A percentile compares a stretch with the other conserved stretches of the same genome.
Evolutionary conservation across 2,797 vertebrate species (phyloP).

Genomic region (Holocentrus rufus): DNA sequence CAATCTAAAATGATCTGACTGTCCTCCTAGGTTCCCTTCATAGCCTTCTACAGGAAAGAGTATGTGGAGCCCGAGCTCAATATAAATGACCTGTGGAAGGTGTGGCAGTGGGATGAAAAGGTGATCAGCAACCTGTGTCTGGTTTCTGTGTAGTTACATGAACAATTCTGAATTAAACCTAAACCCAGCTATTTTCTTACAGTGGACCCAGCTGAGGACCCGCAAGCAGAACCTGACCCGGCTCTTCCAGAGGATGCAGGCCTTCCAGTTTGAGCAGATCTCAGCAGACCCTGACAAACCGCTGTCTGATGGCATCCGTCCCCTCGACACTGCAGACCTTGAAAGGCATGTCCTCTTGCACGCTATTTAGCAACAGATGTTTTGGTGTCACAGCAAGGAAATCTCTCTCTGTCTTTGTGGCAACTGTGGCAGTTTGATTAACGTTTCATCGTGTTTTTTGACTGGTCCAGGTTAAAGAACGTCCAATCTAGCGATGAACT

Average conservation of each 20-base stretch:
- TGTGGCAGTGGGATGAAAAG: constrained; percentile 95
- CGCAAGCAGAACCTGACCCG: constrained; percentile 90
- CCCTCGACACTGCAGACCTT: constrained; percentile 89
- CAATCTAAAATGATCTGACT: not conserved
- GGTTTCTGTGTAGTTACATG: not conserved
- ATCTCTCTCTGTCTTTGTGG: not conserved
- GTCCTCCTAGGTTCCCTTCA: constrained; percentile 86
- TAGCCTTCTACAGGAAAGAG: constrained; percentile 93
- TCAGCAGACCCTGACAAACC: constrained; percentile 93
- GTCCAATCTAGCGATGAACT: constrained; percentile 91
- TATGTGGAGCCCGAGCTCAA: constrained; percentile 92
- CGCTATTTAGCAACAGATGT: not conserved
- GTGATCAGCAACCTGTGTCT: constrained; percentile 67
- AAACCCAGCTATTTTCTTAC: not conserved
- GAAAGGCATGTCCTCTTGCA: constrained; percentile 80
- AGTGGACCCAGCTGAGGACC: constrained; percentile 92
- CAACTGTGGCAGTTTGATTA: not conserved
- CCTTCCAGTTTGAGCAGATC: constrained; percentile 91
- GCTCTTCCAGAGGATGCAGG: constrained; percentile 93
- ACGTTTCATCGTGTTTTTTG: not conserved
- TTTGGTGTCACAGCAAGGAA: not conserved
- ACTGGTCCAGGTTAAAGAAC: constrained; percentile 84
- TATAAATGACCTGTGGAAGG: constrained; percentile 91
- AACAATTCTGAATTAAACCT: not conserved
- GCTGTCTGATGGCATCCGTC: constrained; percentile 88